A percentile compares a stretch with the other conserved stretches of the same genome.
Evolutionary conservation across 2,113 vertebrate species (phyloP).

Genomic region (Cyanoderma ruficeps): DNA sequence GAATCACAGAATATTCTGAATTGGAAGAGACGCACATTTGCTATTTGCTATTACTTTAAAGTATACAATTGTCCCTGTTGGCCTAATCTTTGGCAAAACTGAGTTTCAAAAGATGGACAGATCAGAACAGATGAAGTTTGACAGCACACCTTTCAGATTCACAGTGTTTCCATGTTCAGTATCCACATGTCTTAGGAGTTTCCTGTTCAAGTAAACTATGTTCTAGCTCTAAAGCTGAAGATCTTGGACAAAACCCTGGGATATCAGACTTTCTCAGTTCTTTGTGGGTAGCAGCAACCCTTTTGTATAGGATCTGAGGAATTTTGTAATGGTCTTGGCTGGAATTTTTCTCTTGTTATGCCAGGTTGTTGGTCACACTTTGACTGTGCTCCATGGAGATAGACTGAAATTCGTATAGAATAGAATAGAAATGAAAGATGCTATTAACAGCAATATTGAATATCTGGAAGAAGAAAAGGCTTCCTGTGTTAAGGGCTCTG

Average conservation of each 20-base stretch:
- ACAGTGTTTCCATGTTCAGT: not conserved
- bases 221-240: not conserved
- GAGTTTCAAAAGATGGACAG: not conserved
- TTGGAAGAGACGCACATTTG: not conserved
- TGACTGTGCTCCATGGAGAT: not conserved
- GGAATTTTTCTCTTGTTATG: not conserved
- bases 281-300: not conserved
- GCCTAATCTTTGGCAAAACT: not conserved
- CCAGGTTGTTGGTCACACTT: not conserved
- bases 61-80: not conserved
- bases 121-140: not conserved
- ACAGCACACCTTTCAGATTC: not conserved
- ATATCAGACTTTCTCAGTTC: not conserved
- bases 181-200: not conserved
- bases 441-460: constrained; percentile 7
- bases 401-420: not conserved
- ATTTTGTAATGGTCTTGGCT: not conserved
- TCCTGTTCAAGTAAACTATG: not conserved
- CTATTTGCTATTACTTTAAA: not conserved
- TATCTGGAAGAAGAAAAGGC: constrained; percentile 15
- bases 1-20: not conserved
- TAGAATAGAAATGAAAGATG: constrained; percentile 40
- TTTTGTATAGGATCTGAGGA: not conserved
- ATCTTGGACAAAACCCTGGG: not conserved
- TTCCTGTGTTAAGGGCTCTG: constrained; percentile 31